Percentiles rank a stretch among this genome's conserved stretches.
These are phyloP conservation scores for Agapostemon virescens DNA, from an alignment of 2,888 invertebrate genomes.

Conservation along the genomic window DNA sequence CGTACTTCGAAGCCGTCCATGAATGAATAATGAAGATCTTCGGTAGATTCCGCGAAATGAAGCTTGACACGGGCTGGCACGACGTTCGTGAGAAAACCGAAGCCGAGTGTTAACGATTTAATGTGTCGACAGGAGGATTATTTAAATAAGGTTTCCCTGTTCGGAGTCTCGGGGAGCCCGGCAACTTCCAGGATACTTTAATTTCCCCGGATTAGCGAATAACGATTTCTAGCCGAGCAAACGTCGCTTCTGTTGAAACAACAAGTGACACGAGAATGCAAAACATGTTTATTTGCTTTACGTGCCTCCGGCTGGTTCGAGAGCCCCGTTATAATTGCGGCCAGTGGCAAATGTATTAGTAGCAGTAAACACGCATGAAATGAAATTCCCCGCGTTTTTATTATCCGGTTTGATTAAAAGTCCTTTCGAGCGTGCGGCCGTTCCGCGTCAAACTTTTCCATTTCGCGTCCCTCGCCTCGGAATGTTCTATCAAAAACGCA, in stretches of 20 bases:
- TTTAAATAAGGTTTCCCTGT: background rate
- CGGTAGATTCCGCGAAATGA: background rate
- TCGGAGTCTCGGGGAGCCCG: background rate
- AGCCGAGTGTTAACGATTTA: background rate
- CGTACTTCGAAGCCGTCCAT: background rate
- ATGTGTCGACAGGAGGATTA: background rate
- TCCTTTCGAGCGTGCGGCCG: background rate
- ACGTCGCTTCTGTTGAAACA: background rate
- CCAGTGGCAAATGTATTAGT: background rate
- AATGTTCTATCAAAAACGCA: background rate
- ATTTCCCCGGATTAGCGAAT: background rate
- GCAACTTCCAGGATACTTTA: background rate
- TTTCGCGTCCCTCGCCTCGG: background rate
- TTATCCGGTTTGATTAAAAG: background rate
- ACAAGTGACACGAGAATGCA: slow-evolving; percentile 12
- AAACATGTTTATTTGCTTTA: background rate
- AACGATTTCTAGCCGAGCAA: background rate
- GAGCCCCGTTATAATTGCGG: background rate
- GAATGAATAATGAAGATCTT: background rate
- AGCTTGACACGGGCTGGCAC: background rate
- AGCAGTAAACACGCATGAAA: background rate
- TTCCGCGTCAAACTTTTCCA: slow-evolving; percentile 1
- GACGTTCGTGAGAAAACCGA: background rate
- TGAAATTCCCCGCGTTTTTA: slow-evolving; percentile 8
- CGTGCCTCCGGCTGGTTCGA: slow-evolving; percentile 2